These are phyloP conservation scores for Lophius piscatorius DNA, from an alignment of 2,113 vertebrate species.

Conservation along the genomic window DNA sequence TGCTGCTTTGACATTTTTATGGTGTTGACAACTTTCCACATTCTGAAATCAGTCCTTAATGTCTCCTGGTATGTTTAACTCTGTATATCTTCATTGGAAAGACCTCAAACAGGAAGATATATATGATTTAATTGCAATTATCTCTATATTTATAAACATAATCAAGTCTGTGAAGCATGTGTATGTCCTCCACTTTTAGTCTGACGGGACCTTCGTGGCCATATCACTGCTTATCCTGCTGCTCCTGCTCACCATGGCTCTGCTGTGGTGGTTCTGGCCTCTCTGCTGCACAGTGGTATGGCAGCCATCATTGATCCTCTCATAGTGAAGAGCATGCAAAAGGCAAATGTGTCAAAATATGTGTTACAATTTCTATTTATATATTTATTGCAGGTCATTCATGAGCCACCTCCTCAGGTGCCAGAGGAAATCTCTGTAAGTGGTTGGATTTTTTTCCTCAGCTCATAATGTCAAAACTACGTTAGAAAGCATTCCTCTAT, in stretches of 20 bases:
- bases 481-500: background rate
- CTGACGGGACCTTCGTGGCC: constrained; percentile 93
- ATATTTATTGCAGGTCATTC: constrained; percentile 72
- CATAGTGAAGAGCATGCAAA: background rate
- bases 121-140: no score
- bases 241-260: constrained; percentile 86
- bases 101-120: no score
- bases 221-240: constrained; percentile 92
- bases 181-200: constrained; percentile 74
- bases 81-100: no score
- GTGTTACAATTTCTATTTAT: background rate
- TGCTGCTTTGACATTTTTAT: no score
- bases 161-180: background rate
- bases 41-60: no score
- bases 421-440: constrained; percentile 77
- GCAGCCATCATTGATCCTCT: constrained; percentile 17
- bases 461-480: background rate
- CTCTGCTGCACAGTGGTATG: constrained; percentile 98
- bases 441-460: background rate
- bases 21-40: no score
- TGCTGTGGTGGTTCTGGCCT: constrained; percentile 99
- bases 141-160: no score
- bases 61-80: no score
- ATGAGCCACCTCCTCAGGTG: constrained; percentile 75
- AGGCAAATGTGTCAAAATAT: background rate